Conservation (phyloP, 2,888 invertebrate species). For the Yponomeuta plumbellus region DNA sequence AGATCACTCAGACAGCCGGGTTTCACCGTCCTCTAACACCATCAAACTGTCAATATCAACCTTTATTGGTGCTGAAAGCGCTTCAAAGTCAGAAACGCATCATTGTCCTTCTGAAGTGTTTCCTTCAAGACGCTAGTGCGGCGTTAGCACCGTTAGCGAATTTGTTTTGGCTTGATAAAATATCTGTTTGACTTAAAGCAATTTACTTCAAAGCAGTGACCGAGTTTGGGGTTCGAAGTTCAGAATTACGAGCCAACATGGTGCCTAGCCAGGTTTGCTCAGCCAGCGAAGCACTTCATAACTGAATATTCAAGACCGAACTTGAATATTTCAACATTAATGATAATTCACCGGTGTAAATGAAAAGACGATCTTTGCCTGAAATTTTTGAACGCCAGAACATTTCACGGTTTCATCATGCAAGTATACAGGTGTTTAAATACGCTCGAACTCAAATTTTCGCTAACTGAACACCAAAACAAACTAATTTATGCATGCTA, state of each 20-base stretch:
- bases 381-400: too few species aligned
- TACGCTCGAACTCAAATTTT: too few species aligned
- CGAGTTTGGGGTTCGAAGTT: not conserved
- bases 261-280: not conserved
- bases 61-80: too few species aligned
- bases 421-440: too few species aligned
- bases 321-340: too few species aligned
- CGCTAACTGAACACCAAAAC: not conserved
- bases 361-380: too few species aligned
- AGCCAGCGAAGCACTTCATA: not conserved
- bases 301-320: not conserved
- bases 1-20: too few species aligned
- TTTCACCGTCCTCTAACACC: too few species aligned
- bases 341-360: too few species aligned
- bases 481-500: not conserved
- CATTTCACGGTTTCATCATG: too few species aligned
- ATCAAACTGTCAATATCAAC: too few species aligned
- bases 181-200: not conserved
- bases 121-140: not conserved
- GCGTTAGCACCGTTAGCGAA: not conserved
- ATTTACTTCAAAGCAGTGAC: constrained; percentile 3
- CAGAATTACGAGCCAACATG: not conserved
- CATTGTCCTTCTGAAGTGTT: not conserved
- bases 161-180: constrained; percentile 1
- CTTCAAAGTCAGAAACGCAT: too few species aligned